Evolutionary conservation across 2,797 vertebrate genomes (phyloP).

Genomic region (Sarcoramphus papa): DNA sequence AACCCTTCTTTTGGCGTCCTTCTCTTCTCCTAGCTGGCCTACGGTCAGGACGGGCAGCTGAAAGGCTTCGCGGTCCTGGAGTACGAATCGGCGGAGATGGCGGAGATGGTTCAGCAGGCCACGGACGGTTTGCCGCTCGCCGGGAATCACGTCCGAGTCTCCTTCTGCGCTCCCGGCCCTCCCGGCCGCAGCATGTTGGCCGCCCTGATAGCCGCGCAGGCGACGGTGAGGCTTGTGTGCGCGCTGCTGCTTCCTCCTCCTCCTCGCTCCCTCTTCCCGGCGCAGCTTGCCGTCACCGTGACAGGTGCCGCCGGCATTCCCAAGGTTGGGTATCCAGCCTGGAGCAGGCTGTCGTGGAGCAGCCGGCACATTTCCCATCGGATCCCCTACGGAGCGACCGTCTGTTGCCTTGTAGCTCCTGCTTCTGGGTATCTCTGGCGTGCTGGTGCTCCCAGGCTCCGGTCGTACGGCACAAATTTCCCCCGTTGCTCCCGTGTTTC

Average conservation of each 20-base stretch:
- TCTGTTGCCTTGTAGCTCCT: background rate
- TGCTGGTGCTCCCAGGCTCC: background rate
- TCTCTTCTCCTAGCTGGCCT: conserved; percentile 79
- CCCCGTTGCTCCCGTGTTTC: rapidly evolving
- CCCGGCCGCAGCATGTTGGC: conserved; percentile 93
- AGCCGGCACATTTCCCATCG: background rate
- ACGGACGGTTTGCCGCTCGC: conserved; percentile 77
- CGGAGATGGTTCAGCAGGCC: conserved; percentile 80
- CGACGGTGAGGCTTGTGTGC: conserved; percentile 75
- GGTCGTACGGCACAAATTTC: background rate
- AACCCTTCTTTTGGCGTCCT: too few species aligned
- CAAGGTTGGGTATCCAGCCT: background rate
- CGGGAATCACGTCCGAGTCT: conserved; percentile 81
- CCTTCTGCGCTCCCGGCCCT: conserved; percentile 93
- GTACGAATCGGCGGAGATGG: conserved; percentile 80
- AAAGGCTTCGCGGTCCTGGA: conserved; percentile 91
- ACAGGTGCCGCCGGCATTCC: background rate
- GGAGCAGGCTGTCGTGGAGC: background rate
- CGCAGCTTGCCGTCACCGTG: background rate
- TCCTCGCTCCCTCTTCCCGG: background rate
- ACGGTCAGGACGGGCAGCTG: conserved; percentile 89
- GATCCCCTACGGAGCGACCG: background rate
- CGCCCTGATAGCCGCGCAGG: conserved; percentile 90
- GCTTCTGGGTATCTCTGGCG: background rate
- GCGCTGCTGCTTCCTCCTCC: background rate